These are phyloP conservation scores for Acrossocheilus wenchowensis DNA, from an alignment of 2,797 vertebrate genomes.

Conservation along the genomic window DNA sequence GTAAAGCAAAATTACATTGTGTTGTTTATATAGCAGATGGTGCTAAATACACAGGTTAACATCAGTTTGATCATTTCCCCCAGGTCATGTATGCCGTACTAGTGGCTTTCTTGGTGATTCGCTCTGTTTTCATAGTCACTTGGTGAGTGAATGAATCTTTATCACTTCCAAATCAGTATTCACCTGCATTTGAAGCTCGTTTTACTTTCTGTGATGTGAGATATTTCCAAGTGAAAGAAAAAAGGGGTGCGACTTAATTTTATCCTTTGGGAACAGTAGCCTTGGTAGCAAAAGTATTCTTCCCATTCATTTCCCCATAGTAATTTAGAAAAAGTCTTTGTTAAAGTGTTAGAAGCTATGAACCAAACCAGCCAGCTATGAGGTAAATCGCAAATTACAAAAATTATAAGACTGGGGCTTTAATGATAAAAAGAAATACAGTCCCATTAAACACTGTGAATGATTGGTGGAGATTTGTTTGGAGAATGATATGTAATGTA, in stretches of 20 bases:
- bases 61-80: slow-evolving; percentile 1
- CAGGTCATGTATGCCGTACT: slow-evolving; percentile 96
- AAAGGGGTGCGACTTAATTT: background rate
- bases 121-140: slow-evolving; percentile 94
- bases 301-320: background rate
- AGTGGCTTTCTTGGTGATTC: slow-evolving; percentile 89
- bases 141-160: slow-evolving; percentile 82
- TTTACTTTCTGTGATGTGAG: background rate
- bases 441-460: background rate
- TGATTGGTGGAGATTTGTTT: background rate
- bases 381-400: background rate
- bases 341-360: background rate
- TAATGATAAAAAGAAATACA: background rate
- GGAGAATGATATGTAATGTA: background rate
- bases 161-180: background rate
- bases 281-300: background rate
- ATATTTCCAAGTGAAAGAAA: background rate
- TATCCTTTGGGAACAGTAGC: background rate
- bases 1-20: background rate
- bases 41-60: background rate
- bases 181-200: background rate
- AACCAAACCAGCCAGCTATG: background rate
- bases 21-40: background rate
- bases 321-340: background rate
- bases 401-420: background rate